Percentiles rank a stretch among this genome's conserved stretches.
phyloP scores from a whole-genome alignment of 2,797 vertebrate species.

The Thalassophryne amazonica region DNA sequence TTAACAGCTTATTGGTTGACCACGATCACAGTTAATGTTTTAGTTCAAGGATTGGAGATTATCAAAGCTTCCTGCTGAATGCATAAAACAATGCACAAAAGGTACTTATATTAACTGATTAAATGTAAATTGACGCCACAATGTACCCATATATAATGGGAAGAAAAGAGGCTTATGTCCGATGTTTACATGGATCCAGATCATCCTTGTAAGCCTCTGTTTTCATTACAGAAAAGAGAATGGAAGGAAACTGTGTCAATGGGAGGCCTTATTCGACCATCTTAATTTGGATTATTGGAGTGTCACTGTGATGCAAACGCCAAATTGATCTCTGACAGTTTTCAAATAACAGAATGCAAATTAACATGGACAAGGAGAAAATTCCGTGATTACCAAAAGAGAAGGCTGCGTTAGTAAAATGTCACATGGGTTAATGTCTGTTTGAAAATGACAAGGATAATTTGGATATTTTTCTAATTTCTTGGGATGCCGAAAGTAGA shows the following conservation, averaged over 20 bases:
- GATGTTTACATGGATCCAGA: constrained; percentile 15
- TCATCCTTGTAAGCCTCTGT: constrained; percentile 16
- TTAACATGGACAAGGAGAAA: constrained; percentile 29
- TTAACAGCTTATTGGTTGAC: too few relatives aligned
- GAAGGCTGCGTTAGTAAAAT: constrained; percentile 28
- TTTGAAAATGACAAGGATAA: constrained; percentile 11
- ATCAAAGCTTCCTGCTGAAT: constrained; percentile 10
- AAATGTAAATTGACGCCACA: constrained; percentile 25
- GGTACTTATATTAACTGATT: constrained; percentile 3
- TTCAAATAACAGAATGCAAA: constrained; percentile 39
- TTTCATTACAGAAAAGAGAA: constrained; percentile 28
- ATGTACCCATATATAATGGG: constrained; percentile 2
- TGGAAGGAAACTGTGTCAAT: constrained; percentile 23
- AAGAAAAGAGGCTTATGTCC: constrained; percentile 13
- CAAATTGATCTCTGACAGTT: constrained; percentile 52
- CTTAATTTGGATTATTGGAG: constrained; percentile 51
- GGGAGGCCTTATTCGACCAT: constrained; percentile 22
- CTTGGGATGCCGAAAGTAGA: constrained; percentile 1
- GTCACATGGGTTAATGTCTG: constrained; percentile 24
- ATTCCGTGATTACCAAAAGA: constrained; percentile 35
- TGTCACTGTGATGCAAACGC: constrained; percentile 54
- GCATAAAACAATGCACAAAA: constrained; percentile 22
- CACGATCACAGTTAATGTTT: too few relatives aligned
- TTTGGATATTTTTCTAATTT: constrained; percentile 3
- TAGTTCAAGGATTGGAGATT: too few relatives aligned